phyloP scores from a whole-genome alignment of 2,797 vertebrate genomes.

The Rhyacichthys aspro region DNA sequence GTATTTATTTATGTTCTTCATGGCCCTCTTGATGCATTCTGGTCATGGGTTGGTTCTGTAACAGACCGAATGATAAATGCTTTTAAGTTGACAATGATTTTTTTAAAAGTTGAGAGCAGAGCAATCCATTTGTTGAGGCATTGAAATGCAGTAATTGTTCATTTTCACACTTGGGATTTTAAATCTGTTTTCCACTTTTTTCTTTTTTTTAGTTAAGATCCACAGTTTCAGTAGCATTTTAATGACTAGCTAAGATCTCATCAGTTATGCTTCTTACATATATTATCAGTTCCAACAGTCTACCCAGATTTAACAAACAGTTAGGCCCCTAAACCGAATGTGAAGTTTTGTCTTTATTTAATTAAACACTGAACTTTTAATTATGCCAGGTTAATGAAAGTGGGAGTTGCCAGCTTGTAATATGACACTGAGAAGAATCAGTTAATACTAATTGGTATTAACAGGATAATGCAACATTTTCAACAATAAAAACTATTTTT shows the following conservation, averaged over 20 bases:
- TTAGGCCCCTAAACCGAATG: too few species aligned
- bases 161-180: slow-evolving; percentile 25
- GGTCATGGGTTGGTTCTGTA: slow-evolving; percentile 41
- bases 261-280: too few species aligned
- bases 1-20: slow-evolving; percentile 78
- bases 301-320: background rate
- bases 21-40: slow-evolving; percentile 47
- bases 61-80: slow-evolving; percentile 32
- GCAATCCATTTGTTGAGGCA: slow-evolving; percentile 46
- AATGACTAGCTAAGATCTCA: too few species aligned
- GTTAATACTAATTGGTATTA: too few species aligned
- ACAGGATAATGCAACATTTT: too few species aligned
- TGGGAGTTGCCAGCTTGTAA: background rate
- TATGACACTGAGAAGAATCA: background rate
- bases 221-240: too few species aligned
- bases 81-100: slow-evolving; percentile 39
- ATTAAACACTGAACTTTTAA: background rate
- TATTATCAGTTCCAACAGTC: background rate
- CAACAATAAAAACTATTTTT: too few species aligned
- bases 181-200: slow-evolving; percentile 26
- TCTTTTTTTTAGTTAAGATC: background rate
- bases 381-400: background rate
- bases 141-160: slow-evolving; percentile 61
- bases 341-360: background rate
- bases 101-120: slow-evolving; percentile 36